Base-by-base conservation (phyloP, 2,113 vertebrate genomes). In the Calyptomena viridis region DNA sequence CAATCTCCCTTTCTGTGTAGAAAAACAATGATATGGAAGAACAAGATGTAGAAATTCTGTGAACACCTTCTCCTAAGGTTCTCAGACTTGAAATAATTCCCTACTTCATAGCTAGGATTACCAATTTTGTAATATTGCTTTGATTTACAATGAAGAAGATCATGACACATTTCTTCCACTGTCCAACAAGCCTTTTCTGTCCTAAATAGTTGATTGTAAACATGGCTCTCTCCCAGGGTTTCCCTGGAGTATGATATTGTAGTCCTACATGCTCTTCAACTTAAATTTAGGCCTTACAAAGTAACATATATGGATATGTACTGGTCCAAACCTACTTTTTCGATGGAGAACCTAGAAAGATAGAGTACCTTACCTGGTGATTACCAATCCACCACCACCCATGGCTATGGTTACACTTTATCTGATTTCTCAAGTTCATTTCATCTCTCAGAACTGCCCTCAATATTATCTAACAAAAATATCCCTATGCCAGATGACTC, bases 401-500 rank as follows among this genome's bases (percentile, higher is more conserved):
- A 0, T 8, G 42, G 56, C 47, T 87, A 30, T 22, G 46, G 8
- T 2, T 30, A 49, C 0, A 0, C 30, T 87, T 87, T 6, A 87
- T 27, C 64, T 20, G 4, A 67, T 75, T 84, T 67, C 69, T 58
- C 20, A 93, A 58, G 5, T 21, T 73, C 16, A 23, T 16, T 74
- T 67, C 17, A 84, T 31, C 33, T 89, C 73, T 63, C 56, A 67
- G 42, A 96, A 77, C 23, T 31, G 56, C 30, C 44, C 56, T 79
- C 56, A 50, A 75, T 71, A 78, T 35, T 4, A 27, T 63, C 78
- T 82, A 91, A 78, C 30, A 63, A 50, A 78, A 72, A 59, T 5
- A 91, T 5, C 10, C 21, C 50, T 12, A 40, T 71, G 46, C 14
- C 46, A 84, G 25, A 8, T 9, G 73, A 90, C 69, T 77, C 63